Conservation (phyloP, 2,888 invertebrate species). For the Brachypalpus laphriformis region DNA sequence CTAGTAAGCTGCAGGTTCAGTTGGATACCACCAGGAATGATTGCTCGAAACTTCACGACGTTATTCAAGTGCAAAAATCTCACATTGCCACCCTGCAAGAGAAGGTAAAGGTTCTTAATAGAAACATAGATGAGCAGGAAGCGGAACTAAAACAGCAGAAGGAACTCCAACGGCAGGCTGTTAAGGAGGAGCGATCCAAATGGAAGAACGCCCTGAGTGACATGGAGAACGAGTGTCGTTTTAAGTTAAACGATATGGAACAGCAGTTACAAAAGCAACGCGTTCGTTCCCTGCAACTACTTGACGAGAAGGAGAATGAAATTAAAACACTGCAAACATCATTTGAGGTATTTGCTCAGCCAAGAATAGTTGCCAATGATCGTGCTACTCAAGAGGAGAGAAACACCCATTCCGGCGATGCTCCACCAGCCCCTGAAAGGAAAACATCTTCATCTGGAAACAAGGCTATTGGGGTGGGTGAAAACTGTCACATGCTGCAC, state of each 20-base stretch:
- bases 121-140: conserved; percentile 87
- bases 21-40: conserved; percentile 85
- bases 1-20: conserved; percentile 86
- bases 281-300: conserved; percentile 89
- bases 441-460: conserved; percentile 71
- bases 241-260: conserved; percentile 86
- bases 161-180: conserved; percentile 84
- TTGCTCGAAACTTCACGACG: conserved; percentile 76
- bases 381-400: conserved; percentile 14
- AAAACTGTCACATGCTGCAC: conserved; percentile 90
- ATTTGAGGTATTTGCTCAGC: conserved; percentile 84
- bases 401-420: conserved; percentile 4
- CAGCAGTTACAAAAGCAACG: conserved; percentile 91
- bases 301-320: conserved; percentile 92
- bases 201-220: conserved; percentile 79
- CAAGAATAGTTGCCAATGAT: conserved; percentile 75
- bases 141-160: conserved; percentile 85
- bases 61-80: conserved; percentile 83
- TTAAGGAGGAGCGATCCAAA: conserved; percentile 80
- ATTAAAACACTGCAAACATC: conserved; percentile 86
- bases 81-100: conserved; percentile 88
- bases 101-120: conserved; percentile 86
- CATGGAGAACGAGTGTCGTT: conserved; percentile 84
- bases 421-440: conserved; percentile 44
- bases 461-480: conserved; percentile 79